Conservation (phyloP, 2,113 vertebrate species). For the Gulo gulo region DNA sequence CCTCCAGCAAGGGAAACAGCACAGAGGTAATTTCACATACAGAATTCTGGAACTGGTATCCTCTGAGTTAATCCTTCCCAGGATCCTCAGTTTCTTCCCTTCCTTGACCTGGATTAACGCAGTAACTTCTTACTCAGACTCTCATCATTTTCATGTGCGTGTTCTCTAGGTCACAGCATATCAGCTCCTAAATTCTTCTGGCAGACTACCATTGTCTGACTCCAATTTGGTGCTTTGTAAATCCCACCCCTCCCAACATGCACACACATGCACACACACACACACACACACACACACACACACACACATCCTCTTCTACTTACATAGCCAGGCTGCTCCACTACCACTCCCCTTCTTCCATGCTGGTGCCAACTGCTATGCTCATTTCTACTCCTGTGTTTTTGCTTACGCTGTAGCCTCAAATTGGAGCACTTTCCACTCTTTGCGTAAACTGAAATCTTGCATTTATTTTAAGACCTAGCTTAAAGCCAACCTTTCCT, state of each 20-base stretch:
- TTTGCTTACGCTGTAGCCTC: not conserved
- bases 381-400: not conserved
- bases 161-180: not conserved
- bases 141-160: not conserved
- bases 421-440: not conserved
- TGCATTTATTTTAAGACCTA: not conserved
- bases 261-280: not conserved
- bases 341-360: not conserved
- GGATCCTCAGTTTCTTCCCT: not conserved
- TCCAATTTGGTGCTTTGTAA: not conserved
- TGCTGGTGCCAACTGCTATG: not conserved
- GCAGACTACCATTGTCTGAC: not conserved
- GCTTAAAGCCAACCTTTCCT: not conserved
- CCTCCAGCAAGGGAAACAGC: not conserved
- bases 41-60: not conserved
- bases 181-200: not conserved
- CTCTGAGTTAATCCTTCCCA: not conserved
- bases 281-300: not conserved
- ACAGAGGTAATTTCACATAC: not conserved
- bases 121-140: not conserved
- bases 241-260: not conserved
- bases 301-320: not conserved
- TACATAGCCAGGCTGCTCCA: not conserved
- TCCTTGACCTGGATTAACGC: not conserved
- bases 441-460: not conserved